Conservation (phyloP, 2,113 vertebrate species). For the Plestiodon gilberti region DNA sequence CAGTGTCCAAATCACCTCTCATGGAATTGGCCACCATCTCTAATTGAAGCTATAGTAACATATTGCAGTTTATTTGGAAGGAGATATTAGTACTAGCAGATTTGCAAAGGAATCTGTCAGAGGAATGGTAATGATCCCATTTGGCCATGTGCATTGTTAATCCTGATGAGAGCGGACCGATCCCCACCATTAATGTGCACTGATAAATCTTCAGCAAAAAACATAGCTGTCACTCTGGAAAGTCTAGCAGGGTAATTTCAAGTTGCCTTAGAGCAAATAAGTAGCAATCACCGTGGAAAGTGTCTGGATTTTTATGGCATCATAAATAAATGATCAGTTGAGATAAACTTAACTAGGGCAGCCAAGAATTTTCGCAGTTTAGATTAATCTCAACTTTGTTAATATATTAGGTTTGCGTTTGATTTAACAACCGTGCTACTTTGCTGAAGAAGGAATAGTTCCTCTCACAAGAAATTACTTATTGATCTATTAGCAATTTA, state of each 20-base stretch:
- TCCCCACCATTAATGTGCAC: constrained; percentile 40
- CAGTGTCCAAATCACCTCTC: background rate
- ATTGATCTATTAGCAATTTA: constrained; percentile 74
- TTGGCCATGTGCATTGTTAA: constrained; percentile 46
- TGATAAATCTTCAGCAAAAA: constrained; percentile 61
- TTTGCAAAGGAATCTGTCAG: constrained; percentile 45
- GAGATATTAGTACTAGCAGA: constrained; percentile 30
- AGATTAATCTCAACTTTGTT: constrained; percentile 61
- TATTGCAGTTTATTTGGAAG: constrained; percentile 42
- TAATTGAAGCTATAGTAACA: background rate
- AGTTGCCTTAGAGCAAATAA: constrained; percentile 66
- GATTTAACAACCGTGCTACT: constrained; percentile 60
- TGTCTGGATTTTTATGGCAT: constrained; percentile 65
- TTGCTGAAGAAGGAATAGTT: constrained; percentile 58
- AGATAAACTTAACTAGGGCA: constrained; percentile 62
- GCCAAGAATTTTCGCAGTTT: constrained; percentile 59
- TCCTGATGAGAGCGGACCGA: constrained; percentile 26
- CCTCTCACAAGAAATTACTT: constrained; percentile 70
- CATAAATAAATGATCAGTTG: constrained; percentile 75
- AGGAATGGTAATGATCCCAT: constrained; percentile 44
- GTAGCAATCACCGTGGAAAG: constrained; percentile 64
- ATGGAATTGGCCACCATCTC: background rate
- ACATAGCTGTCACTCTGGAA: constrained; percentile 50
- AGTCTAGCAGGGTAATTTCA: constrained; percentile 61
- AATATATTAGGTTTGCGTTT: constrained; percentile 61